Evolutionary conservation across 2,888 invertebrate species (phyloP).

Genomic region (Cantharis nigra): DNA sequence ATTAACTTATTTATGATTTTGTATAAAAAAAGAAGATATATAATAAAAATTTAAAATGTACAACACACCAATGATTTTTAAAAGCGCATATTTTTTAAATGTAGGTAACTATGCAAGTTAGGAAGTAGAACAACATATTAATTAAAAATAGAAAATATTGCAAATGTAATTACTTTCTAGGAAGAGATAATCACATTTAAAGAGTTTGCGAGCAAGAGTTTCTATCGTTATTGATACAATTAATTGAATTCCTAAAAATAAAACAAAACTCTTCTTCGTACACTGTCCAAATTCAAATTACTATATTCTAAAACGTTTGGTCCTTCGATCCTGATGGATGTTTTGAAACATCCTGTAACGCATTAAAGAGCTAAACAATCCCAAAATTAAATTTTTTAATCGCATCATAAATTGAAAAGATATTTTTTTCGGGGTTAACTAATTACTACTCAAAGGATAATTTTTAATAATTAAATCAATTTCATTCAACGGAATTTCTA

Average conservation of each 20-base stretch:
- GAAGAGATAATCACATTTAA: conserved; percentile 19
- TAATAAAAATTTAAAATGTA: background rate
- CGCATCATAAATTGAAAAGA: background rate
- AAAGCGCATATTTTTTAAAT: conserved; percentile 31
- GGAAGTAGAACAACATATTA: conserved; percentile 27
- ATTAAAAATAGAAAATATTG: conserved; percentile 25
- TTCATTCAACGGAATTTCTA: background rate
- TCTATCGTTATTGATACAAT: conserved; percentile 8
- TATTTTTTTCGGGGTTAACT: background rate
- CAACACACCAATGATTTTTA: background rate
- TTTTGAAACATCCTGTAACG: background rate
- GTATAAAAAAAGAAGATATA: background rate
- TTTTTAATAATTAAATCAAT: background rate
- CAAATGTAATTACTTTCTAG: conserved; percentile 20
- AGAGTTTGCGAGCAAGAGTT: conserved; percentile 12
- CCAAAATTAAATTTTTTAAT: background rate
- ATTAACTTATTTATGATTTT: background rate
- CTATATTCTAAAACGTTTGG: background rate
- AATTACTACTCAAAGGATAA: background rate
- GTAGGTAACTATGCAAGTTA: conserved; percentile 18
- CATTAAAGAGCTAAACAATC: background rate
- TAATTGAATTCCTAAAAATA: conserved; percentile 1
- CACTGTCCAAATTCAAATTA: background rate
- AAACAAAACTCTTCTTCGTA: background rate
- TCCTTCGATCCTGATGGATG: background rate